Base-by-base conservation (phyloP, 2,113 vertebrate species). In the Corvus moneduloides region DNA sequence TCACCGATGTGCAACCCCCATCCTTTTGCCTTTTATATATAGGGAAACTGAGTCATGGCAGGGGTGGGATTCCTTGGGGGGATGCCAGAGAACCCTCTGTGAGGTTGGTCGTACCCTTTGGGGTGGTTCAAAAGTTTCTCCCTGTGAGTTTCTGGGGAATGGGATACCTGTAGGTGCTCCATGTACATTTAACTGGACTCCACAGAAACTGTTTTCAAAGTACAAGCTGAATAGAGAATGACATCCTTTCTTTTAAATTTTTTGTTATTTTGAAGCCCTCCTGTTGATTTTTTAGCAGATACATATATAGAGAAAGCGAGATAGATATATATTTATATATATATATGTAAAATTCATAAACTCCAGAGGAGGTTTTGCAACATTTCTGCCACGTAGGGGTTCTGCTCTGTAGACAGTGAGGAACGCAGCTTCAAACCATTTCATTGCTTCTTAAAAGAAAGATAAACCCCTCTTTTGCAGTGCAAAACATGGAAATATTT, bases 401-500 rank as follows among this genome's bases (percentile, higher is more conserved):
- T 88, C 75, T 68, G 71, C 48, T 92, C 41, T 54, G 46, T 43
- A 49, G 63, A 73, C 7, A 26, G 46, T 33, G 79, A 92, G 46
- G 67, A 83, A 33, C 23, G 8, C 33, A 55, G 72, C 83, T 93
- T 79, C 68, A 86, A 89, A 89, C 18, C 7, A 8, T 55, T 69
- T 43, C 1, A 0, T 41, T 74, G 59, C 67, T 86, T 74, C 83
- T 66, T 62, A 48, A 59, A 79, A 72, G 92, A 75, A 74, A 35
- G 58, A 94, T 22, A 91, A 96, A 37, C 26, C 14, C 49, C 21
- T 73, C 24, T 78, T 82, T 20, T 32, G 18, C 56, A 21, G 39
- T 74, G 86, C 41, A 39, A 90, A 81, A 62, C n/a, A n/a, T n/a
- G n/a, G 55, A 56, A 79, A 54, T 81, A 61, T 90, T 94, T 94